These are phyloP conservation scores for Oligia latruncula DNA, from an alignment of 2,888 invertebrate species.

Conservation along the genomic window DNA sequence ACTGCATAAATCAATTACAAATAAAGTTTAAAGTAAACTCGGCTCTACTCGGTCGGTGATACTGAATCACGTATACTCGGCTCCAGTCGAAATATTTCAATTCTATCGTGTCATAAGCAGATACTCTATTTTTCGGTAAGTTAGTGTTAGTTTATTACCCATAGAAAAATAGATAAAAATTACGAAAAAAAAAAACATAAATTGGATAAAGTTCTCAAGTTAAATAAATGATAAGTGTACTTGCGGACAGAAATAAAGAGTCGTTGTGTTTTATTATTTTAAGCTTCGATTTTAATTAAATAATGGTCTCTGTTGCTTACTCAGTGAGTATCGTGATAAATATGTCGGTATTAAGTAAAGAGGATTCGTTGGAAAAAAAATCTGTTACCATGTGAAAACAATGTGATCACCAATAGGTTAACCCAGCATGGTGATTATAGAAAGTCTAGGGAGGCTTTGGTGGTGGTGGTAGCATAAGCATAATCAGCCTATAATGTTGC, in stretches of 20 bases:
- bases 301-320: neutral
- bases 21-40: no score
- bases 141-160: neutral
- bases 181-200: neutral
- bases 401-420: neutral
- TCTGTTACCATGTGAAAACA: neutral
- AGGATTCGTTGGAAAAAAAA: neutral
- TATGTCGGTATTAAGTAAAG: neutral
- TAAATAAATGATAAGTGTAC: neutral
- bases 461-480: no score
- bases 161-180: neutral
- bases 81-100: neutral
- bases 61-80: neutral
- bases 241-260: neutral
- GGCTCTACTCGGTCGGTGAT: no score
- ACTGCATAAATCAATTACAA: no score
- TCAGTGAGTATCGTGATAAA: no score
- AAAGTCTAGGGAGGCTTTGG: neutral
- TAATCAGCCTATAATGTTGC: no score
- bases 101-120: neutral
- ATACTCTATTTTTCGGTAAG: neutral
- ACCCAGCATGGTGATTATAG: neutral
- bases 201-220: neutral
- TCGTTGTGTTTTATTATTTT: neutral
- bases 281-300: no score